A percentile compares a stretch with the other conserved stretches of the same genome.
These are phyloP conservation scores for Sebastes glaucus DNA, from an alignment of 2,797 vertebrate genomes.

Conservation along the genomic window DNA sequence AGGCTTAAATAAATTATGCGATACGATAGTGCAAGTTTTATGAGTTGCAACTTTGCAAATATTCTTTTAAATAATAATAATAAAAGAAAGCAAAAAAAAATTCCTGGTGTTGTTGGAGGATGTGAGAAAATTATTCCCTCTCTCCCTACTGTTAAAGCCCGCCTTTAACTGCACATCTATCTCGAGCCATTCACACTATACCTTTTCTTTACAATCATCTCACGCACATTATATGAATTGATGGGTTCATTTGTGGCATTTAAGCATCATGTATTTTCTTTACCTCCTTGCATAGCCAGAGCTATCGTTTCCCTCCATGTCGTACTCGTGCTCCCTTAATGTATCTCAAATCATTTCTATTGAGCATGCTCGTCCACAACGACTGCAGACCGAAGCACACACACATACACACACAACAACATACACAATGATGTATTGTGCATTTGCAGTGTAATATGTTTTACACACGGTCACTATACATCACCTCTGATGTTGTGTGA, in stretches of 20 bases:
- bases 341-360: slow-evolving; percentile 56
- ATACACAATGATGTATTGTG: slow-evolving; percentile 69
- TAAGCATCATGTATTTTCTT: slow-evolving; percentile 12
- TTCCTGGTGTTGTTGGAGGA: slow-evolving; percentile 28
- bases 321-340: slow-evolving; percentile 47
- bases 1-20: slow-evolving; percentile 74
- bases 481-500: slow-evolving; percentile 74
- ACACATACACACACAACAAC: slow-evolving; percentile 20
- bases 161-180: slow-evolving; percentile 35
- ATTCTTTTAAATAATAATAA: slow-evolving; percentile 74
- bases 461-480: slow-evolving; percentile 74
- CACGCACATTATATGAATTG: slow-evolving; percentile 50
- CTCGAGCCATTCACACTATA: slow-evolving; percentile 10
- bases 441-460: slow-evolving; percentile 66
- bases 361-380: slow-evolving; percentile 23
- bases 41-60: slow-evolving; percentile 75
- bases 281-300: slow-evolving; percentile 5
- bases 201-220: slow-evolving; percentile 47
- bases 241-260: slow-evolving; percentile 57
- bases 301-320: slow-evolving; percentile 36
- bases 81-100: slow-evolving; percentile 49
- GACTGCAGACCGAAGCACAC: slow-evolving; percentile 37
- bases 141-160: slow-evolving; percentile 12
- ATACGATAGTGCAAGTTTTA: slow-evolving; percentile 72
- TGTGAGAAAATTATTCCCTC: slow-evolving; percentile 22